Evolutionary conservation across 2,888 invertebrate species (phyloP).

Genomic region (Acanthosepion pharaonis): DNA sequence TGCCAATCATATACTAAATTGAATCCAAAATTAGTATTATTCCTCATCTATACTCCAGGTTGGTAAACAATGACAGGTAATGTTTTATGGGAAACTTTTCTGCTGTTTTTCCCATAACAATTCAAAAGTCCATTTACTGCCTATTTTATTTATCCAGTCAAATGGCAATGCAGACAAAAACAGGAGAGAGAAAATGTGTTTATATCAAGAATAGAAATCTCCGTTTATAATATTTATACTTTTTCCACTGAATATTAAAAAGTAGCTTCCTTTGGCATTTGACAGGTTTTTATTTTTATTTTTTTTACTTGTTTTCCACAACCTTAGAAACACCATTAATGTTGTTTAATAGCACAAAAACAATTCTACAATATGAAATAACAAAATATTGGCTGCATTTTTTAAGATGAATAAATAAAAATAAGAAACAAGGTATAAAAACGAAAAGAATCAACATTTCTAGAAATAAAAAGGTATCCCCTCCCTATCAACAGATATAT

Average conservation of each 20-base stretch:
- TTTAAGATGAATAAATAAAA: conserved; percentile 3
- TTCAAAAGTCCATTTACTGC: background rate
- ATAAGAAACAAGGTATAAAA: background rate
- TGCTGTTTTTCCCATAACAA: background rate
- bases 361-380: background rate
- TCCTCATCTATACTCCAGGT: no score
- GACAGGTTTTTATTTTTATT: background rate
- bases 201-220: background rate
- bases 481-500: background rate
- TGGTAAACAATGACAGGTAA: no score
- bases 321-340: background rate
- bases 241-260: background rate
- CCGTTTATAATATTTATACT: background rate
- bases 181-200: background rate
- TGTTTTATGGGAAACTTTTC: no score
- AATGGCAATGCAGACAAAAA: background rate
- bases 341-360: background rate
- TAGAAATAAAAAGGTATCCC: background rate
- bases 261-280: background rate
- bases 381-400: conserved; percentile 16
- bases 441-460: background rate
- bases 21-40: no score
- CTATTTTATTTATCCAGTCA: background rate
- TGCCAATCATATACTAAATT: no score
- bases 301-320: background rate